A percentile compares a stretch with the other conserved stretches of the same genome.
Conservation (phyloP, 2,113 vertebrate species). For the Chloebia gouldiae region DNA sequence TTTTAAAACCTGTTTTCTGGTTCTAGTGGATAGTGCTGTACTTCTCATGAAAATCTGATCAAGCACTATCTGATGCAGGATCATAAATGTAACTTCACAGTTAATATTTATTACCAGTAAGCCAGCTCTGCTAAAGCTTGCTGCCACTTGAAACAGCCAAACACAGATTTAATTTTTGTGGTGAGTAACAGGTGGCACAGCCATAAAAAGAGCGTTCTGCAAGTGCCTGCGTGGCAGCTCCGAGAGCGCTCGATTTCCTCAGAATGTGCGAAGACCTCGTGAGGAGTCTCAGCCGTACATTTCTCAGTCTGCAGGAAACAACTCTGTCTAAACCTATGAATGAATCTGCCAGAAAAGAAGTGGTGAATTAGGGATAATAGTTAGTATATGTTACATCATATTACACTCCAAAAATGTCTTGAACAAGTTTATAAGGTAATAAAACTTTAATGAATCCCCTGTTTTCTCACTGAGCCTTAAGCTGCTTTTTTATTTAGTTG, state of each 20-base stretch:
- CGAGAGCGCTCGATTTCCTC: not conserved
- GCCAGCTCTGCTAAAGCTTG: not conserved
- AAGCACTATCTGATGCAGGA: not conserved
- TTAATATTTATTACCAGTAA: not conserved
- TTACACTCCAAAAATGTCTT: not conserved
- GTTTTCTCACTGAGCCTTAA: not conserved
- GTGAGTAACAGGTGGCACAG: constrained; percentile 13
- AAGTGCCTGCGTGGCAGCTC: not conserved
- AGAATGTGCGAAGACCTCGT: constrained; percentile 7
- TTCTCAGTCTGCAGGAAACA: not conserved
- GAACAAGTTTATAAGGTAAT: not conserved
- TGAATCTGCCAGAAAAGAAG: not conserved
- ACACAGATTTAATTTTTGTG: not conserved
- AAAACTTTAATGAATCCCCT: not conserved
- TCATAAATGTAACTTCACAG: not conserved
- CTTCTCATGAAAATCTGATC: not conserved
- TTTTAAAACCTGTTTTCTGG: not conserved
- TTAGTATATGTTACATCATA: not conserved
- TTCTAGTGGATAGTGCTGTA: not conserved
- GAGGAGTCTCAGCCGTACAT: constrained; percentile 14
- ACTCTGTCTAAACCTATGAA: not conserved
- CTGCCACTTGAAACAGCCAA: not conserved
- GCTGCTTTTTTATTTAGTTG: not conserved
- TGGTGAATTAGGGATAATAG: not conserved
- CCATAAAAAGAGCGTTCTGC: constrained; percentile 25